Evolutionary conservation across 2,888 invertebrate genomes (phyloP).

Genomic region (Troides oblongomaculatus): DNA sequence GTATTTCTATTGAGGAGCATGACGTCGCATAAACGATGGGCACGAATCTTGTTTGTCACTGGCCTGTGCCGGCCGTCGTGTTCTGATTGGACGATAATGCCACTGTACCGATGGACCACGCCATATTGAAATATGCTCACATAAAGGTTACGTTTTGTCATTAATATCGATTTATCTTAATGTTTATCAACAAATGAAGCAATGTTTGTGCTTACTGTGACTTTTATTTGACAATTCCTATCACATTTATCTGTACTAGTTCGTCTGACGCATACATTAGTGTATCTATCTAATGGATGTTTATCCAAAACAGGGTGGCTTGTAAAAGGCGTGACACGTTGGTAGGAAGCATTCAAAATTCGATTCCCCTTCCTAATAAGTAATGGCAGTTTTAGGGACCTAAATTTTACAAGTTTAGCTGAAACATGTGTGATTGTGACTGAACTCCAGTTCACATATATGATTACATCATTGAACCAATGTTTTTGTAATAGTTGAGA

Average conservation of each 20-base stretch:
- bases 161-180: slow-evolving; percentile 21
- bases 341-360: no score
- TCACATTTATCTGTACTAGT: neutral
- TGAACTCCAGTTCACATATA: no score
- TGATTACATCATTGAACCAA: no score
- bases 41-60: slow-evolving; percentile 76
- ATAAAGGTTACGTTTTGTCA: slow-evolving; percentile 32
- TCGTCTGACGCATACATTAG: neutral
- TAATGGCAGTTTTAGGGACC: no score
- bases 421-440: no score
- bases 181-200: slow-evolving; percentile 8
- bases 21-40: slow-evolving; percentile 72
- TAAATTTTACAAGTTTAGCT: no score
- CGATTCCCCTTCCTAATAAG: no score
- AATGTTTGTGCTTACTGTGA: neutral
- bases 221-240: neutral
- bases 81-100: slow-evolving; percentile 60
- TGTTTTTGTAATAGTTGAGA: no score
- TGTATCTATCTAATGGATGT: neutral
- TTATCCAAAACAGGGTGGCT: no score
- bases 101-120: slow-evolving; percentile 46
- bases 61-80: slow-evolving; percentile 41
- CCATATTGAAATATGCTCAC: slow-evolving; percentile 59
- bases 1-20: slow-evolving; percentile 75
- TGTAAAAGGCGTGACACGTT: no score